Evolutionary conservation across 2,113 vertebrate genomes (phyloP).

Genomic region (Elachura formosa): DNA sequence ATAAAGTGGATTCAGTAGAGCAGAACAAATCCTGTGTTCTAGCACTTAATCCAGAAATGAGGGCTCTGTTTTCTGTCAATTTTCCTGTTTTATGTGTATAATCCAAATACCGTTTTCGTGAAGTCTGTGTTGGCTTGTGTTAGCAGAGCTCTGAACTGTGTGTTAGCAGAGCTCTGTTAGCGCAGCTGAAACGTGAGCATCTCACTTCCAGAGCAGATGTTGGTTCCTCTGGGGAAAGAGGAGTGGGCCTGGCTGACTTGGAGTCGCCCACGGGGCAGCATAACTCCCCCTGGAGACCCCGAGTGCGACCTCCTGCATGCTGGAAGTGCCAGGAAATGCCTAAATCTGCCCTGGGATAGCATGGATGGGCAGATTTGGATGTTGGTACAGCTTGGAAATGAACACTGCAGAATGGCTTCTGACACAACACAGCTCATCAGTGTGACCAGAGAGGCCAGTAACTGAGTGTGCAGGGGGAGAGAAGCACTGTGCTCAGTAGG

Average conservation of each 20-base stretch:
- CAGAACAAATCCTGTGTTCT: background rate
- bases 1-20: background rate
- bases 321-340: background rate
- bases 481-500: background rate
- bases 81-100: background rate
- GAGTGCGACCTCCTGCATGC: background rate
- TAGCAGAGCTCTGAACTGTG: no score
- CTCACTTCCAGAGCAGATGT: background rate
- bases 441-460: background rate
- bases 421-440: background rate
- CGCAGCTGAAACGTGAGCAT: background rate
- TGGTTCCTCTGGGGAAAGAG: background rate
- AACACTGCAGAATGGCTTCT: background rate
- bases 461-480: background rate
- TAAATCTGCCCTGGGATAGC: background rate
- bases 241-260: background rate
- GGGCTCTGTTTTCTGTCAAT: background rate
- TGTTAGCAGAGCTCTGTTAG: constrained; percentile 12
- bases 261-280: rapidly evolving
- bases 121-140: background rate
- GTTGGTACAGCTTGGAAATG: background rate
- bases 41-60: background rate
- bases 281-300: background rate
- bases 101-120: constrained; percentile 6
- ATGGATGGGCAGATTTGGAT: background rate